These are phyloP conservation scores for Oreochromis grahami DNA, from an alignment of 2,797 vertebrate species.

Conservation along the genomic window DNA sequence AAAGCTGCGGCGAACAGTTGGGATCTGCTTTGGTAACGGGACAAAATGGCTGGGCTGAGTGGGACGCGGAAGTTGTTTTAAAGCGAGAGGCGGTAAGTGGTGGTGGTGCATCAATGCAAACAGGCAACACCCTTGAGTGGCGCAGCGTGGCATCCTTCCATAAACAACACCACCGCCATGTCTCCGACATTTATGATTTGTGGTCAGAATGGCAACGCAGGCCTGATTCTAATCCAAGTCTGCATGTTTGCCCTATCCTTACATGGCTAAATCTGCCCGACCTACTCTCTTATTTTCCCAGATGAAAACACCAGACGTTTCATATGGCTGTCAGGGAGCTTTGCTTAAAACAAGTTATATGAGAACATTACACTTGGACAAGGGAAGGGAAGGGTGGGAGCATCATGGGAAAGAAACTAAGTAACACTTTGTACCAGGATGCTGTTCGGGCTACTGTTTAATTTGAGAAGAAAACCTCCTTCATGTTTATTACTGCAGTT, in stretches of 20 bases:
- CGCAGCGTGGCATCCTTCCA: constrained; percentile 66
- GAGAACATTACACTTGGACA: constrained; percentile 34
- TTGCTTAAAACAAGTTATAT: constrained; percentile 55
- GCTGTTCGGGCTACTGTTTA: constrained; percentile 50
- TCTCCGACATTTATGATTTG: constrained; percentile 74
- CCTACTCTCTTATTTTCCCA: constrained; percentile 68
- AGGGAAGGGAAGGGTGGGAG: constrained; percentile 32
- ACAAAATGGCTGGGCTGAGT: constrained; percentile 59
- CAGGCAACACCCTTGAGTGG: constrained; percentile 77
- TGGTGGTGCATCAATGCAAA: constrained; percentile 71
- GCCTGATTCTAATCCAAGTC: constrained; percentile 63
- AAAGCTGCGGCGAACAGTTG: constrained; percentile 46
- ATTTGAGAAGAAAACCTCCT: constrained; percentile 29
- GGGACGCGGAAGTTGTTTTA: constrained; percentile 64
- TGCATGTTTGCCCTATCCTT: constrained; percentile 64
- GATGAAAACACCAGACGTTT: constrained; percentile 61
- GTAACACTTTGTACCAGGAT: constrained; percentile 46
- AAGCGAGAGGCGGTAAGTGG: constrained; percentile 61
- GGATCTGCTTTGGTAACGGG: constrained; percentile 48
- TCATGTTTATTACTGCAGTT: constrained; percentile 41
- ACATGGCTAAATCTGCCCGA: constrained; percentile 65
- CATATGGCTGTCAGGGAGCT: constrained; percentile 46
- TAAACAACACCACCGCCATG: constrained; percentile 70
- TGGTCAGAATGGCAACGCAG: constrained; percentile 62
- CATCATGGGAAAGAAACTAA: constrained; percentile 56